Percentiles rank a stretch among this genome's conserved stretches.
These are phyloP conservation scores for Lepilemur septentrionalis DNA, from an alignment of 2,797 vertebrate species.

Conservation along the genomic window DNA sequence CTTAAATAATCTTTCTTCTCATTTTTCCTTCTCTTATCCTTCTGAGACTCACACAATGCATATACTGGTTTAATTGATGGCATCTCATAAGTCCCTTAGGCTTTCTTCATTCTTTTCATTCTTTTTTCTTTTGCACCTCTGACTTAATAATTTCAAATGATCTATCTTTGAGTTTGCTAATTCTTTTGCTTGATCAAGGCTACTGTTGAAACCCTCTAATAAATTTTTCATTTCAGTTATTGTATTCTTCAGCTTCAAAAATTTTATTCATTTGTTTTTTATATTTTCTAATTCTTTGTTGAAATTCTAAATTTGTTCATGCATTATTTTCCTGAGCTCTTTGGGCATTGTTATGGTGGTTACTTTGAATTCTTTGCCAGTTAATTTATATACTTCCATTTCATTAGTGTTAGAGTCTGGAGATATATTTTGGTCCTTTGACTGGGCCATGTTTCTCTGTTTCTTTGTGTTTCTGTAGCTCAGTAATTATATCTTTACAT, in stretches of 20 bases:
- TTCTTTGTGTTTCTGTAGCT: neutral
- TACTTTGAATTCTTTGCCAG: neutral
- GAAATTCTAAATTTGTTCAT: neutral
- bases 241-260: neutral
- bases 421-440: neutral
- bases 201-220: neutral
- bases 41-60: neutral
- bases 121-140: neutral
- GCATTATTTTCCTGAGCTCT: neutral
- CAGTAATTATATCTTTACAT: too few species aligned
- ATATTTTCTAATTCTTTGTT: neutral
- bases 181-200: neutral
- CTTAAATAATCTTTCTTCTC: neutral
- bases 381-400: neutral
- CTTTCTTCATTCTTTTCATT: neutral
- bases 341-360: neutral
- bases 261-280: neutral
- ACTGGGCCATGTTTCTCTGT: neutral
- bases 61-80: neutral
- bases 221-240: neutral
- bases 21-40: neutral
- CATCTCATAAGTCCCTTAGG: neutral
- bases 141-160: neutral
- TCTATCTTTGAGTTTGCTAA: neutral
- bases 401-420: neutral